phyloP scores from a whole-genome alignment of 2,797 vertebrate species.

The Melanogrammus aeglefinus region DNA sequence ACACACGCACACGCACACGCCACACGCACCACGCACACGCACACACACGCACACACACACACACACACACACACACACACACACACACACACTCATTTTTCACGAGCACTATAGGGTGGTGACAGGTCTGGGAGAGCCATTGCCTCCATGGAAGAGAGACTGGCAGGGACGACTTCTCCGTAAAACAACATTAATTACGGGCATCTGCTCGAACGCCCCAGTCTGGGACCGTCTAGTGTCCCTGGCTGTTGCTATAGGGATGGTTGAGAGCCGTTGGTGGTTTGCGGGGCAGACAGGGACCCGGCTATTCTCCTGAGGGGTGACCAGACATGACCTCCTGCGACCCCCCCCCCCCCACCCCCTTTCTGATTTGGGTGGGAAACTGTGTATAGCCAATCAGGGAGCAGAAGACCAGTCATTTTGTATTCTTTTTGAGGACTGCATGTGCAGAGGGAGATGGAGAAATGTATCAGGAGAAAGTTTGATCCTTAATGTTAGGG shows the following conservation, averaged over 20 bases:
- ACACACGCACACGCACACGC: conserved; percentile 11
- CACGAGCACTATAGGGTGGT: conserved; percentile 58
- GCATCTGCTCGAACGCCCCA: conserved; percentile 71
- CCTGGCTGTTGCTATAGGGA: conserved; percentile 80
- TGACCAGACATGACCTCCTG: conserved; percentile 82
- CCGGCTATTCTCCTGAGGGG: conserved; percentile 76
- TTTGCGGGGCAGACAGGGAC: conserved; percentile 72
- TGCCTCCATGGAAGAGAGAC: conserved; percentile 62
- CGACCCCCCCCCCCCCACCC: conserved; percentile 64
- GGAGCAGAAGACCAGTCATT: conserved; percentile 48
- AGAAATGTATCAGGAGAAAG: neutral
- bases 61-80: conserved; percentile 30
- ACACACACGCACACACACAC: conserved; percentile 18
- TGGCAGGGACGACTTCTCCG: conserved; percentile 68
- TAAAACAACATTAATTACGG: conserved; percentile 74
- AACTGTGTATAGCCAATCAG: conserved; percentile 58
- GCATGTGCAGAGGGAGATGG: neutral
- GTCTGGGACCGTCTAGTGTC: conserved; percentile 66
- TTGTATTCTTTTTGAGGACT: conserved; percentile 36
- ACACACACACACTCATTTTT: conserved; percentile 60
- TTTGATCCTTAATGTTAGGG: neutral
- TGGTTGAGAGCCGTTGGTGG: conserved; percentile 67
- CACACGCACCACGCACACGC: conserved; percentile 31
- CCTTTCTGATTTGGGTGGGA: conserved; percentile 72
- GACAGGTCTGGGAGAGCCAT: conserved; percentile 70